Conservation (phyloP, 2,113 vertebrate species). For the Lynx canadensis region DNA sequence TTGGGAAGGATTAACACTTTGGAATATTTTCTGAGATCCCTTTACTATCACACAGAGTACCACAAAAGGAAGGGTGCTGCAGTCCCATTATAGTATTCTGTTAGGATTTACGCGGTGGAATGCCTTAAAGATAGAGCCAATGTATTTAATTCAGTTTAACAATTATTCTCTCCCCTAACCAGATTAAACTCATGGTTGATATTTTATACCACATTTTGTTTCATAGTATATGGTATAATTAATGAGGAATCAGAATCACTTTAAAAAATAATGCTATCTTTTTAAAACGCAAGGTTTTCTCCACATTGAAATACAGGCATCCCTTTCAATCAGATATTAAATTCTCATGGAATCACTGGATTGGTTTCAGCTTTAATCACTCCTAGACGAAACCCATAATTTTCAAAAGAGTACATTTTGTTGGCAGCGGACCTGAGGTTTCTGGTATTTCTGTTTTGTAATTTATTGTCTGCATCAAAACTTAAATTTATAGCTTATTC, state of each 20-base stretch:
- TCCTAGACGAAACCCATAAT: not conserved
- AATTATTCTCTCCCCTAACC: not conserved
- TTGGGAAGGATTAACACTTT: not conserved
- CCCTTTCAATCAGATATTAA: slow-evolving; percentile 37
- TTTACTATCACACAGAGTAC: not conserved
- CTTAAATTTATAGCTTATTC: slow-evolving; percentile 45
- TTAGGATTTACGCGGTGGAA: not conserved
- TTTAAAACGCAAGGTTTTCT: slow-evolving; percentile 43
- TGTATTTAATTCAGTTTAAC: not conserved
- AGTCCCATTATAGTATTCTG: not conserved
- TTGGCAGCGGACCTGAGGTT: not conserved
- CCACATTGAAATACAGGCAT: not conserved
- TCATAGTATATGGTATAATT: not conserved
- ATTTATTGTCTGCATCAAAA: slow-evolving; percentile 41
- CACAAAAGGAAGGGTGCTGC: not conserved
- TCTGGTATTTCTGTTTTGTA: slow-evolving; percentile 23
- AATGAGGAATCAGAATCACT: not conserved
- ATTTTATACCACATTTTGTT: not conserved
- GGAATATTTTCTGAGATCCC: not conserved
- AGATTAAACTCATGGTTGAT: not conserved
- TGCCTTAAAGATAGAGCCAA: not conserved
- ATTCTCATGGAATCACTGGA: slow-evolving; percentile 6
- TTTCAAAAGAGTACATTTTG: slow-evolving; percentile 50
- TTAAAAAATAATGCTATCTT: slow-evolving; percentile 22
- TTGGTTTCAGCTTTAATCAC: slow-evolving; percentile 40